phyloP scores from a whole-genome alignment of 1,140 invertebrate genomes.

The Macrobrachium rosenbergii region DNA sequence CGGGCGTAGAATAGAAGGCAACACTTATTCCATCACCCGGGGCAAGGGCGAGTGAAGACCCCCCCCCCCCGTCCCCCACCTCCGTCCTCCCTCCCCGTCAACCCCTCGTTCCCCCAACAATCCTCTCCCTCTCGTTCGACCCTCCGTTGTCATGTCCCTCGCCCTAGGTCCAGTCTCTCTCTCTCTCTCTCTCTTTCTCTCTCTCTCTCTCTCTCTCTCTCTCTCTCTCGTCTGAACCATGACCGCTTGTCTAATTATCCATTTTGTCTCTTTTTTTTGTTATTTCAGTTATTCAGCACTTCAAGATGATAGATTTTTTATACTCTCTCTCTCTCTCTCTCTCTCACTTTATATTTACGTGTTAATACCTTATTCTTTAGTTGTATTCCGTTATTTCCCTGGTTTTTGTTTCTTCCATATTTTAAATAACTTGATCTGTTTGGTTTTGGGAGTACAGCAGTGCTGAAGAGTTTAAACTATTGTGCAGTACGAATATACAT shows the following conservation, averaged over 20 bases:
- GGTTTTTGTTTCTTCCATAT: background rate
- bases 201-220: slow-evolving; percentile 15
- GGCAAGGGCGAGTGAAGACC: background rate
- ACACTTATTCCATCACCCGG: background rate
- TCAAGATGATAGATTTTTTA: background rate
- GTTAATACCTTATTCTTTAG: background rate
- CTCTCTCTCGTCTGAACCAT: background rate
- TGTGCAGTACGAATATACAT: background rate
- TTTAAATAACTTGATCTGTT: background rate
- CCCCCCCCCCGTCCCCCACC: background rate
- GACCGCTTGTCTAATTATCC: background rate
- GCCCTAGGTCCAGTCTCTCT: background rate
- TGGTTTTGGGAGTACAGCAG: too few relatives aligned
- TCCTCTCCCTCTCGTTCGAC: background rate
- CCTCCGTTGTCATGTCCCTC: background rate
- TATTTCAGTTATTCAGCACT: background rate
- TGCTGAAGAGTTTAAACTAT: too few relatives aligned
- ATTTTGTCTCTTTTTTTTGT: background rate
- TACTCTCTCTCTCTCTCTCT: background rate
- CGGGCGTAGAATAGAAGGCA: too few relatives aligned
- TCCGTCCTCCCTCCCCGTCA: too few relatives aligned
- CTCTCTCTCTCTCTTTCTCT: slow-evolving; percentile 1
- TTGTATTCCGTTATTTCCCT: background rate
- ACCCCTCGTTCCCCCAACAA: too few relatives aligned
- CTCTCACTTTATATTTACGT: too few relatives aligned